Conservation (phyloP, 2,113 vertebrate genomes). For the Ramphastos sulfuratus region DNA sequence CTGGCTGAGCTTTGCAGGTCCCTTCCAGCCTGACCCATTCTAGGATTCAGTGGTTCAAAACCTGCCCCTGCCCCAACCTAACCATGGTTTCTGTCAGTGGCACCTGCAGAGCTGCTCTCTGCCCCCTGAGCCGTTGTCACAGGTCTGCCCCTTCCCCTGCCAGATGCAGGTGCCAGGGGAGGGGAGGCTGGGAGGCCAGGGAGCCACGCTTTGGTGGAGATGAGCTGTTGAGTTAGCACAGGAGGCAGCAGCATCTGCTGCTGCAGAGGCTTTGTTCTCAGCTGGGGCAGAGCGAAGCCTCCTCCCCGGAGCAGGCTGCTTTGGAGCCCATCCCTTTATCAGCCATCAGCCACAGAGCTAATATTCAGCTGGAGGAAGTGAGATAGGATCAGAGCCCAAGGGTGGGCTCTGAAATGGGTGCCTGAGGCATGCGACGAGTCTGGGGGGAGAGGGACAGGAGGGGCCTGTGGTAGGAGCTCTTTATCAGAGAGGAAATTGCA, state of each 20-base stretch:
- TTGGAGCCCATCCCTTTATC: conserved; percentile 58
- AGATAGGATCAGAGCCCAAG: conserved; percentile 59
- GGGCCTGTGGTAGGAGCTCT: background rate
- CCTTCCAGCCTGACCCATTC: no score
- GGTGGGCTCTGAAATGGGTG: conserved; percentile 1
- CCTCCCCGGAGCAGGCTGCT: background rate
- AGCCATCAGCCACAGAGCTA: conserved; percentile 17
- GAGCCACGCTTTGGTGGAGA: background rate
- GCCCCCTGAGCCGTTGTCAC: background rate
- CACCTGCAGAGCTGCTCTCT: background rate
- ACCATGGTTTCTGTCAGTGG: background rate
- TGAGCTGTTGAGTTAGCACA: background rate
- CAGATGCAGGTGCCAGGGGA: background rate
- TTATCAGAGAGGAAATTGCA: conserved; percentile 40
- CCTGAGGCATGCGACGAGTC: background rate
- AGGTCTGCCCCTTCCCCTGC: background rate
- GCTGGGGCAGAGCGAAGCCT: background rate
- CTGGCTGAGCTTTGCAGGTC: no score
- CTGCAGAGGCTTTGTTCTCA: background rate
- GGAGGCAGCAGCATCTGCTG: background rate
- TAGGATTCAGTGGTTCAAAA: background rate
- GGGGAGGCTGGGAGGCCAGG: background rate
- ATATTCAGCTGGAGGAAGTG: conserved; percentile 31
- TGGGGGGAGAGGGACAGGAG: background rate
- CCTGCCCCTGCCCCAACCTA: background rate